A percentile compares a stretch with the other conserved stretches of the same genome.
These are phyloP conservation scores for Margarornis squamiger DNA, from an alignment of 2,797 vertebrate genomes.

Conservation along the genomic window DNA sequence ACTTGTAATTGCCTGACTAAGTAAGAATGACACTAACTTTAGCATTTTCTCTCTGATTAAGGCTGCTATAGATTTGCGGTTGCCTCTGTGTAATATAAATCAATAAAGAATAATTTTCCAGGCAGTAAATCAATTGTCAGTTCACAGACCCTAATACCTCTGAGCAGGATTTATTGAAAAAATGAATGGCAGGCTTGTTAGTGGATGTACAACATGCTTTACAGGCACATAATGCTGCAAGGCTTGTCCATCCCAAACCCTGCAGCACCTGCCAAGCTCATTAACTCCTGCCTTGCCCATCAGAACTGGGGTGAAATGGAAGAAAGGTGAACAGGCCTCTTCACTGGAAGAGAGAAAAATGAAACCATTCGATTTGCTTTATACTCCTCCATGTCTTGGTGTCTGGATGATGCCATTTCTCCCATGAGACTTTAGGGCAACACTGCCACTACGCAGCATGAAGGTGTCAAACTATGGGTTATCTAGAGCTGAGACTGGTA, in stretches of 20 bases:
- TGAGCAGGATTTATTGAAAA: conserved; percentile 75
- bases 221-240: conserved; percentile 41
- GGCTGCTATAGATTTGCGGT: conserved; percentile 74
- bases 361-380: rapidly evolving
- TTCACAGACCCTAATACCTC: conserved; percentile 75
- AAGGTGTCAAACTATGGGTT: neutral
- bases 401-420: neutral
- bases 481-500: neutral
- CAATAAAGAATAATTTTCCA: conserved; percentile 86
- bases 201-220: conserved; percentile 63
- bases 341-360: neutral
- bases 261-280: neutral
- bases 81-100: conserved; percentile 76
- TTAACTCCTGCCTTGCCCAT: conserved; percentile 44
- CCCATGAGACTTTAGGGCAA: neutral
- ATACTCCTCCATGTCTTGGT: neutral
- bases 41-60: conserved; percentile 79
- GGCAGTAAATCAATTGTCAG: conserved; percentile 83
- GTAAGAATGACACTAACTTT: conserved; percentile 76
- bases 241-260: conserved; percentile 33
- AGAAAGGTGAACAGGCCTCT: neutral
- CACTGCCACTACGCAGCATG: rapidly evolving
- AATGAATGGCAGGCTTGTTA: conserved; percentile 82
- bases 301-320: neutral
- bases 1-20: conserved; percentile 75